These are phyloP conservation scores for Drosophila seguyi DNA, from an alignment of 1,140 invertebrate genomes.

Conservation along the genomic window DNA sequence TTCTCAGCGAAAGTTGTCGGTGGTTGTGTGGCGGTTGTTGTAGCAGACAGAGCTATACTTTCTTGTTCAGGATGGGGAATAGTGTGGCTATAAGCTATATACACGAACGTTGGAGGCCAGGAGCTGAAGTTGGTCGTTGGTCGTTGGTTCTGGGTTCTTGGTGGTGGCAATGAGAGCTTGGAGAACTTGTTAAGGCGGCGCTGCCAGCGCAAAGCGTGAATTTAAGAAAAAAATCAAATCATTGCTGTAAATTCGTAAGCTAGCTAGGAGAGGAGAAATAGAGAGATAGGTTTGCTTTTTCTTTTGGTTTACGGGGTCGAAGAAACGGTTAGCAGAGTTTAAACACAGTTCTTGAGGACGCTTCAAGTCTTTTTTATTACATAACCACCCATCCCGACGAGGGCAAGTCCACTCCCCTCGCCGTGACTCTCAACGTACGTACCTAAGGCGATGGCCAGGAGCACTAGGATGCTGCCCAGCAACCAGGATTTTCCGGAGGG, in stretches of 20 bases:
- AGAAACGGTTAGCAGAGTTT: constrained; percentile 47
- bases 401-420: constrained; percentile 6
- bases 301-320: constrained; percentile 33
- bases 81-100: constrained; percentile 60
- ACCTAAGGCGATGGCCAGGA: constrained; percentile 67
- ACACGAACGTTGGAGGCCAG: constrained; percentile 50
- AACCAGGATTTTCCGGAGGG: constrained; percentile 51
- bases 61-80: constrained; percentile 31
- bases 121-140: constrained; percentile 35
- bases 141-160: constrained; percentile 28
- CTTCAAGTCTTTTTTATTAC: constrained; percentile 38
- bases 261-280: constrained; percentile 51
- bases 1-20: constrained; percentile 34
- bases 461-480: constrained; percentile 55
- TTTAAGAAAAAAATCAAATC: constrained; percentile 85
- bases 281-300: constrained; percentile 43
- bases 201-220: constrained; percentile 73
- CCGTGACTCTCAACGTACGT: constrained; percentile 49
- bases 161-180: constrained; percentile 64
- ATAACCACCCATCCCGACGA: constrained; percentile 48
- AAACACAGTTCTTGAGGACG: constrained; percentile 24
- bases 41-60: constrained; percentile 25
- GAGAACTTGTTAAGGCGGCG: constrained; percentile 81
- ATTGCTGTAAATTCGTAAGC: constrained; percentile 78
- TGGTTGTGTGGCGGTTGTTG: constrained; percentile 48